phyloP scores from a whole-genome alignment of 2,113 vertebrate species.

The Leucopsar rothschildi region DNA sequence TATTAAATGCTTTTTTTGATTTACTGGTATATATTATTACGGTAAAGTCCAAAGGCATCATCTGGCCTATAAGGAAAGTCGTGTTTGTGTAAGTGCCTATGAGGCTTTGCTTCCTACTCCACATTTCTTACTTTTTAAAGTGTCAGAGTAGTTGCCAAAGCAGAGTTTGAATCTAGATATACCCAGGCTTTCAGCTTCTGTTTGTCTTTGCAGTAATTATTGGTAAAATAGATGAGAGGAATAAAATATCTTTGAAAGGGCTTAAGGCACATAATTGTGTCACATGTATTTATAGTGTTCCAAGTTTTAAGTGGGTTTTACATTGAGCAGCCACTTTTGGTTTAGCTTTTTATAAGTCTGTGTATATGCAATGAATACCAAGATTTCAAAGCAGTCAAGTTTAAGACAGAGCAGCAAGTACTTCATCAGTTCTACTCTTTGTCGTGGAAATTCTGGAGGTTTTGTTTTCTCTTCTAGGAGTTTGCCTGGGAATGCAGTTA shows the following conservation, averaged over 20 bases:
- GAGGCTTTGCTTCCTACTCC: neutral
- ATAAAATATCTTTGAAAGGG: neutral
- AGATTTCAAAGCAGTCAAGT: neutral
- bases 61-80: neutral
- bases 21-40: neutral
- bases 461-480: constrained; percentile 50
- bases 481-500: constrained; percentile 81
- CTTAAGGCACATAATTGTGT: neutral
- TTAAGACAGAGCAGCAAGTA: neutral
- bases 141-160: neutral
- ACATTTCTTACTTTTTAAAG: neutral
- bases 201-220: neutral
- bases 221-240: neutral
- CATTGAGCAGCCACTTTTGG: neutral
- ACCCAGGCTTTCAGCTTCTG: neutral
- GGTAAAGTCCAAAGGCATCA: neutral
- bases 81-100: neutral
- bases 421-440: neutral
- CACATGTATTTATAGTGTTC: neutral
- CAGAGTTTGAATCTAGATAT: neutral
- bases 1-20: neutral
- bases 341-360: neutral
- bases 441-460: neutral
- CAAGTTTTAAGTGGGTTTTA: neutral
- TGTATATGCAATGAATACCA: neutral